These are phyloP conservation scores for Allygus modestus DNA, from an alignment of 2,888 invertebrate species.

Conservation along the genomic window DNA sequence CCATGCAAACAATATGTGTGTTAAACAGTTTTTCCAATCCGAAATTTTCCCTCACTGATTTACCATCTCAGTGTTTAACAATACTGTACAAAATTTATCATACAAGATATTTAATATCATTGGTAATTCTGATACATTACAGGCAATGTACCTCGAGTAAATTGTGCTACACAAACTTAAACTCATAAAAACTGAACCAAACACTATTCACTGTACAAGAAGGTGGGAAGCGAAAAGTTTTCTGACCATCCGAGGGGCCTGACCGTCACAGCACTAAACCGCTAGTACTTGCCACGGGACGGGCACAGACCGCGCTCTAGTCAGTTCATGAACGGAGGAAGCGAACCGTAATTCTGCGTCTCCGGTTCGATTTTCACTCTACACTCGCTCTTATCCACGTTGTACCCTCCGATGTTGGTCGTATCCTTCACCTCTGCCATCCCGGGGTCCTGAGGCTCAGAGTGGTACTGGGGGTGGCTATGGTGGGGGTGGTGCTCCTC, in stretches of 20 bases:
- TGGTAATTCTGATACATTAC: neutral
- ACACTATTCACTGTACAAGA: neutral
- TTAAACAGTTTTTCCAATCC: too few species aligned
- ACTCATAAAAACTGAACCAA: neutral
- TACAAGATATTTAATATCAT: conserved; percentile 1
- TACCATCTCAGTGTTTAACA: too few species aligned
- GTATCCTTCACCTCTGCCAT: conserved; percentile 60
- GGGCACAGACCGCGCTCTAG: conserved; percentile 60
- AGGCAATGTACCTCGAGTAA: too few species aligned
- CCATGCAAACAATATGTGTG: too few species aligned
- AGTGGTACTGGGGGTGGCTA: conserved; percentile 48
- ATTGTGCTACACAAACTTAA: neutral
- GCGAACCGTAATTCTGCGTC: conserved; percentile 80
- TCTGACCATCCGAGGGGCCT: neutral
- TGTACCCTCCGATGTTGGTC: conserved; percentile 65
- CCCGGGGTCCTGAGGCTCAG: conserved; percentile 46
- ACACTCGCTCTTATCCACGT: conserved; percentile 72
- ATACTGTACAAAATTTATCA: too few species aligned
- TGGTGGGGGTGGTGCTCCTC: conserved; percentile 34
- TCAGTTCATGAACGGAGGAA: conserved; percentile 84
- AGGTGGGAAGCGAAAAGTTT: neutral
- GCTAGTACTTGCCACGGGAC: conserved; percentile 44
- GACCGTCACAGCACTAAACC: neutral
- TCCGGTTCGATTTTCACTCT: conserved; percentile 79
- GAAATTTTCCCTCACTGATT: too few species aligned